Conservation (phyloP, 2,888 invertebrate species). For the Catocala sponsa region DNA sequence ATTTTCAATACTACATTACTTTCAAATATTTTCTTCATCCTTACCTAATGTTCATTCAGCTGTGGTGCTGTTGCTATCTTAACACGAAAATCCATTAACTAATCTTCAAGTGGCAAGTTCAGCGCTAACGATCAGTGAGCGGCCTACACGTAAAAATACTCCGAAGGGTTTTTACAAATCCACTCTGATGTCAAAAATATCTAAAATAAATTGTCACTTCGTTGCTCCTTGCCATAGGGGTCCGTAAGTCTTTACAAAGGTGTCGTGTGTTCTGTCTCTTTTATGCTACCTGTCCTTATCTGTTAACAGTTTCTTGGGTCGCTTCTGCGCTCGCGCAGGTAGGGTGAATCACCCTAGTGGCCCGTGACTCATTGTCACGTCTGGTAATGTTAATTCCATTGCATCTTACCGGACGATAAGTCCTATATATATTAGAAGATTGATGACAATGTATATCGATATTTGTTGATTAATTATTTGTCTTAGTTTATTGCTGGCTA, state of each 20-base stretch:
- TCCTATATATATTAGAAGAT: too few relatives aligned
- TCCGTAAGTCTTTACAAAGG: conserved; percentile 50
- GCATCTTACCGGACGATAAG: conserved; percentile 19
- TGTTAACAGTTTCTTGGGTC: conserved; percentile 42
- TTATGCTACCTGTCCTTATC: conserved; percentile 48
- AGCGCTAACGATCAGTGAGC: conserved; percentile 10
- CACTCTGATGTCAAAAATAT: conserved; percentile 49
- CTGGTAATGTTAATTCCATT: conserved; percentile 36
- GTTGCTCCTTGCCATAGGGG: conserved; percentile 35
- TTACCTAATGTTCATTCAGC: background rate
- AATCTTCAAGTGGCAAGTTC: conserved; percentile 18
- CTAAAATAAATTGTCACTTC: conserved; percentile 53
- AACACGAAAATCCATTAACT: conserved; percentile 5
- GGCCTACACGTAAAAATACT: conserved; percentile 17
- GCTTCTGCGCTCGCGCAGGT: conserved; percentile 56
- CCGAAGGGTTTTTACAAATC: conserved; percentile 33
- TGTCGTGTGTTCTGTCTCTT: conserved; percentile 57
- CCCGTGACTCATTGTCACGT: conserved; percentile 46
- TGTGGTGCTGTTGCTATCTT: background rate
- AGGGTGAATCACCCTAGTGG: conserved; percentile 57
- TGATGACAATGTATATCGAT: too few relatives aligned
- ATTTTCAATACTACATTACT: too few relatives aligned
- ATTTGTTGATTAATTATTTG: too few relatives aligned
- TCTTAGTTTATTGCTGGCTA: too few relatives aligned
- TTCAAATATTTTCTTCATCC: background rate